Evolutionary conservation across 1,140 invertebrate genomes (phyloP).

Genomic region (Proctacanthus coquilletti): DNA sequence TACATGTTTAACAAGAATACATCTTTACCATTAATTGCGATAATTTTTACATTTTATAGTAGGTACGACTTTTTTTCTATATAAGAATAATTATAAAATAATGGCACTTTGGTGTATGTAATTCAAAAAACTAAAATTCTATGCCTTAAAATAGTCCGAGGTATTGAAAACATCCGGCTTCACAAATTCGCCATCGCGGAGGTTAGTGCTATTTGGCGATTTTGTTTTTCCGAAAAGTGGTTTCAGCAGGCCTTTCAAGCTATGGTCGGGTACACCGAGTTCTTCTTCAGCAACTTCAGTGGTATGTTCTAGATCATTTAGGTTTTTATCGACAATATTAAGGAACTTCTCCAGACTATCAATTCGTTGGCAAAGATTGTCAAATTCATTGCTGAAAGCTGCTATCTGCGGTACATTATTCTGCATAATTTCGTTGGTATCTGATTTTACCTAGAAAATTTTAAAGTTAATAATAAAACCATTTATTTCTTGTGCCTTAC

Average conservation of each 20-base stretch:
- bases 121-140: too few species aligned
- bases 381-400: slow-evolving; percentile 14
- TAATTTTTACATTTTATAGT: too few species aligned
- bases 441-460: slow-evolving; percentile 18
- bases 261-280: slow-evolving; percentile 23
- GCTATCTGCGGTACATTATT: slow-evolving; percentile 20
- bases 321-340: slow-evolving; percentile 14
- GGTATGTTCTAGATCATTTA: slow-evolving; percentile 16
- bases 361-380: slow-evolving; percentile 14
- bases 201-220: slow-evolving; percentile 8
- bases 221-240: slow-evolving; percentile 17
- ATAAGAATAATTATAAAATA: too few species aligned
- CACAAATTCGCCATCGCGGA: background rate
- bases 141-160: too few species aligned
- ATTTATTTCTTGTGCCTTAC: slow-evolving; percentile 4
- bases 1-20: too few species aligned
- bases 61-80: too few species aligned
- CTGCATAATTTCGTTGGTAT: slow-evolving; percentile 20
- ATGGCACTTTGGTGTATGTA: too few species aligned
- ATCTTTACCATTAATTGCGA: too few species aligned
- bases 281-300: slow-evolving; percentile 23
- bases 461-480: slow-evolving; percentile 1
- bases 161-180: too few species aligned
- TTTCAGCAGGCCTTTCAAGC: slow-evolving; percentile 22
- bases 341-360: slow-evolving; percentile 22